phyloP scores from a whole-genome alignment of 1,140 invertebrate species.

The Pygmarrhopalites habei region DNA sequence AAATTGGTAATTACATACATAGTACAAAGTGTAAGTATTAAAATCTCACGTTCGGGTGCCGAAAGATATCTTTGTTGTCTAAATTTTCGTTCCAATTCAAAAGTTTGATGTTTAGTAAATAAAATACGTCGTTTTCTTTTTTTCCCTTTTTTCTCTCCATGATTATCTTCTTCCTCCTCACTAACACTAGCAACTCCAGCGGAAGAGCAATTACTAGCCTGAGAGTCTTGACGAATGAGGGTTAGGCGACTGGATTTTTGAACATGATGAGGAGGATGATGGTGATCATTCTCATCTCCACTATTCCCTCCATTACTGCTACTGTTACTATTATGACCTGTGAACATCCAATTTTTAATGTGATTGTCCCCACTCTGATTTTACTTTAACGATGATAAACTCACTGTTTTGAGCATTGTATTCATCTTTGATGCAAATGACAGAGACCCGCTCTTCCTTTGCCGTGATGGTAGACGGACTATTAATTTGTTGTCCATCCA shows the following conservation, averaged over 20 bases:
- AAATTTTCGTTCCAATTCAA: slow-evolving; percentile 82
- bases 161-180: slow-evolving; percentile 23
- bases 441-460: slow-evolving; percentile 33
- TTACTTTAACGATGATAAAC: too few species aligned
- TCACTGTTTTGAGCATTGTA: slow-evolving; percentile 14
- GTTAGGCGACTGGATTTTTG: slow-evolving; percentile 15
- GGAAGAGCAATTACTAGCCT: slow-evolving; percentile 26
- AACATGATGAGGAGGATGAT: too few species aligned
- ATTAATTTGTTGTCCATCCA: neutral
- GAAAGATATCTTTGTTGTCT: slow-evolving; percentile 91
- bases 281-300: too few species aligned
- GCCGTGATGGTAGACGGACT: neutral
- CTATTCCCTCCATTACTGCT: too few species aligned
- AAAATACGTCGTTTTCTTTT: slow-evolving; percentile 93
- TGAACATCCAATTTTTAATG: too few species aligned
- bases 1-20: too few species aligned
- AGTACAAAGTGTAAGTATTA: too few species aligned
- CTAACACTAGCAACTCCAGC: slow-evolving; percentile 9
- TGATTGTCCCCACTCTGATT: too few species aligned
- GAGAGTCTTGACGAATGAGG: slow-evolving; percentile 28
- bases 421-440: slow-evolving; percentile 37
- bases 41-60: slow-evolving; percentile 92
- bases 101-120: slow-evolving; percentile 97
- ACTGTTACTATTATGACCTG: too few species aligned
- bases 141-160: slow-evolving; percentile 49